Evolutionary conservation across 2,888 invertebrate species (phyloP).

Genomic region (Azorinus chamasolen): DNA sequence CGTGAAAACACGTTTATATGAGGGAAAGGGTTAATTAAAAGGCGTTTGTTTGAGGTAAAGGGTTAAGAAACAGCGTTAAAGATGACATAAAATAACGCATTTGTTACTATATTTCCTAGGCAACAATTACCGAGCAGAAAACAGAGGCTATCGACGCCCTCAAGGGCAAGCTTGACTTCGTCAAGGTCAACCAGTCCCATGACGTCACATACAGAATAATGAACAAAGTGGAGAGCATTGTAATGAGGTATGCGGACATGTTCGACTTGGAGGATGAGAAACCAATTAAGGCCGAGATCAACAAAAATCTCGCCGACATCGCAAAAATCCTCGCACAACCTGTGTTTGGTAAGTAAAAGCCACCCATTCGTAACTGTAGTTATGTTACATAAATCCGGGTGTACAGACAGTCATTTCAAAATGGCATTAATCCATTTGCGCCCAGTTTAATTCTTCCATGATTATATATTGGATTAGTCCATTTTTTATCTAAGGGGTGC

Average conservation of each 20-base stretch:
- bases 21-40: too few species aligned
- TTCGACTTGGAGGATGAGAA: slow-evolving; percentile 47
- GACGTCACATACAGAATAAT: slow-evolving; percentile 44
- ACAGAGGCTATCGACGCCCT: slow-evolving; percentile 60
- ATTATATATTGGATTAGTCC: too few species aligned
- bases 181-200: slow-evolving; percentile 33
- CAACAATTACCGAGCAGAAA: slow-evolving; percentile 56
- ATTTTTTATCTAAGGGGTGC: too few species aligned
- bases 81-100: background rate
- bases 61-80: too few species aligned
- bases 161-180: slow-evolving; percentile 62
- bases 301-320: slow-evolving; percentile 44
- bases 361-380: background rate
- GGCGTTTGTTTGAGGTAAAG: too few species aligned
- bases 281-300: slow-evolving; percentile 23
- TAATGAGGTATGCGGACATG: slow-evolving; percentile 37
- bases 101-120: slow-evolving; percentile 21
- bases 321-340: slow-evolving; percentile 38
- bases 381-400: too few species aligned
- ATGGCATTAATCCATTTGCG: too few species aligned
- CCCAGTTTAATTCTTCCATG: too few species aligned
- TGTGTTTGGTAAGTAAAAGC: slow-evolving; percentile 31
- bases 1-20: too few species aligned
- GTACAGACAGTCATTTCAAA: too few species aligned
- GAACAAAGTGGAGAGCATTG: slow-evolving; percentile 52